Conservation (phyloP, 2,797 vertebrate species). For the Enteromius treurensis region DNA sequence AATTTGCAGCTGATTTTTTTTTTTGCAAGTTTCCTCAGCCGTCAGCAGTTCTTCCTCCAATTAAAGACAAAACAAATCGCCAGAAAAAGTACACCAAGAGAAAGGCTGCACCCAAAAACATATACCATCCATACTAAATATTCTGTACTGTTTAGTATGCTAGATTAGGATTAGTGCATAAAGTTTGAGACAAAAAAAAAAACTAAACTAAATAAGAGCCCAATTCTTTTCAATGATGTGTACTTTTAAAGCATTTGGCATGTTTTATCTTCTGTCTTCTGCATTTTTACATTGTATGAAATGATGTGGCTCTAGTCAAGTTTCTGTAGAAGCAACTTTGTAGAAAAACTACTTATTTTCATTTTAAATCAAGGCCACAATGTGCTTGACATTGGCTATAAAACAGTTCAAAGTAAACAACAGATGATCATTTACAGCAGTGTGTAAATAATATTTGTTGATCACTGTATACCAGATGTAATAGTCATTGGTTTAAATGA, state of each 20-base stretch:
- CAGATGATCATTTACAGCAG: background rate
- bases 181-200: background rate
- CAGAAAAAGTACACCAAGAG: constrained; percentile 1
- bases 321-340: background rate
- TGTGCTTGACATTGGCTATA: background rate
- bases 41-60: constrained; percentile 40
- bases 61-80: constrained; percentile 29
- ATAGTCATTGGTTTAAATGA: constrained; percentile 7
- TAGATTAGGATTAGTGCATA: background rate
- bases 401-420: background rate
- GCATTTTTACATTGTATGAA: background rate
- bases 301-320: background rate
- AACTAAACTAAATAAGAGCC: background rate
- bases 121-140: constrained; percentile 1
- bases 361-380: background rate
- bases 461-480: background rate
- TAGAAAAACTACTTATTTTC: background rate
- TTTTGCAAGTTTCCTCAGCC: constrained; percentile 12
- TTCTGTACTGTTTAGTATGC: background rate
- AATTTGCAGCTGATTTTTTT: constrained; percentile 13
- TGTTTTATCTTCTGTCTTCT: background rate
- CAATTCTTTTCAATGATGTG: background rate
- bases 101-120: background rate
- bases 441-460: background rate
- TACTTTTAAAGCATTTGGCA: background rate